A percentile compares a stretch with the other conserved stretches of the same genome.
Conservation (phyloP, 1,140 invertebrate genomes). For the Zaprionus gabonicus region DNA sequence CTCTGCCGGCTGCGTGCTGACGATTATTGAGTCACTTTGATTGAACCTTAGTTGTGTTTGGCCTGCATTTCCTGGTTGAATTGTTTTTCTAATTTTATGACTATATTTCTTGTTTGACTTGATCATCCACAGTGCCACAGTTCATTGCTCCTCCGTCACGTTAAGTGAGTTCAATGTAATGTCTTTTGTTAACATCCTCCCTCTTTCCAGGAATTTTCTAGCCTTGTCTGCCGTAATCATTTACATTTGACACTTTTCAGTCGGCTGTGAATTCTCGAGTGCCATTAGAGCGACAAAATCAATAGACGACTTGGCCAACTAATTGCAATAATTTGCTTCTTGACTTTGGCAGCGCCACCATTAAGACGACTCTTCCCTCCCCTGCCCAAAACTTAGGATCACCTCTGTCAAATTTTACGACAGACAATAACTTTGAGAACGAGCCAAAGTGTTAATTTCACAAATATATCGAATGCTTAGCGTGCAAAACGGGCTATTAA, state of each 20-base stretch:
- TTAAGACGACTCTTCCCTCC: conserved; percentile 8
- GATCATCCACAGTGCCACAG: conserved; percentile 29
- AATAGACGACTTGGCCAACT: conserved; percentile 64
- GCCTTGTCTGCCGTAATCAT: conserved; percentile 20
- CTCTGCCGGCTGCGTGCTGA: conserved; percentile 23
- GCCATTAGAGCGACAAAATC: conserved; percentile 69
- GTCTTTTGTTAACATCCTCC: conserved; percentile 4
- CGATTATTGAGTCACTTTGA: conserved; percentile 33
- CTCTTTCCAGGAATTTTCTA: not conserved
- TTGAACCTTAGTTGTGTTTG: conserved; percentile 18
- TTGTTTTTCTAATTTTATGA: conserved; percentile 23
- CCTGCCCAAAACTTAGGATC: conserved; percentile 3
- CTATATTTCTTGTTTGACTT: conserved; percentile 53
- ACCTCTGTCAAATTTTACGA: conserved; percentile 49
- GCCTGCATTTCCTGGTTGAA: conserved; percentile 58
- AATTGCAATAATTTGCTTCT: conserved; percentile 73
- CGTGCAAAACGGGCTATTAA: conserved; percentile 59
- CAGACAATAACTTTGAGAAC: conserved; percentile 37
- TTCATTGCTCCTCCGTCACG: conserved; percentile 39
- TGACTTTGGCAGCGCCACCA: conserved; percentile 16
- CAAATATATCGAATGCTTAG: conserved; percentile 50
- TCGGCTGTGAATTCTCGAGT: conserved; percentile 62
- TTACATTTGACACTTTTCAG: conserved; percentile 42
- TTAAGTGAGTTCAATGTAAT: conserved; percentile 43
- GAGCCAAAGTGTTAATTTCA: conserved; percentile 74